Conservation (phyloP, 2,888 invertebrate species). For the Cordilura impudica region DNA sequence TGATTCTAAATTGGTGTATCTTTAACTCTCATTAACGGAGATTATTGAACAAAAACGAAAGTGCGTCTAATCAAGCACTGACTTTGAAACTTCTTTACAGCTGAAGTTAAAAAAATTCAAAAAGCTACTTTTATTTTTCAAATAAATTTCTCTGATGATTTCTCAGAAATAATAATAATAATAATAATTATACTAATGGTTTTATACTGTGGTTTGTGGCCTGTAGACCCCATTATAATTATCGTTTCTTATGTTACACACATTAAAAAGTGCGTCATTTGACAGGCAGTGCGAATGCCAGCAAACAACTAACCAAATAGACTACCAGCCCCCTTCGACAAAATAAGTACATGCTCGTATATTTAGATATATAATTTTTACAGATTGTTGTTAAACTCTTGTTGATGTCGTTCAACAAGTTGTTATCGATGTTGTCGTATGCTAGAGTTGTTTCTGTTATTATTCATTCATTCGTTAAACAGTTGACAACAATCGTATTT, state of each 20-base stretch:
- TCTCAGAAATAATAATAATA: no score
- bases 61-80: no score
- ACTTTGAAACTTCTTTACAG: no score
- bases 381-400: background rate
- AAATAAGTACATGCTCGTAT: background rate
- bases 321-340: background rate
- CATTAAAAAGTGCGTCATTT: conserved; percentile 13
- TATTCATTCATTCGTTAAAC: conserved; percentile 48
- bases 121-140: no score
- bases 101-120: no score
- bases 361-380: conserved; percentile 9
- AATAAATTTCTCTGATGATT: no score
- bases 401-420: conserved; percentile 63
- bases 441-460: conserved; percentile 5
- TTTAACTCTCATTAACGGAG: no score
- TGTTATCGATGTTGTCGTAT: conserved; percentile 64
- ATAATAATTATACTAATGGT: no score
- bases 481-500: conserved; percentile 62
- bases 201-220: no score
- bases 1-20: no score
- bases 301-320: conserved; percentile 3
- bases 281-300: background rate
- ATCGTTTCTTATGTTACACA: background rate
- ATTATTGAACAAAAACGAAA: no score
- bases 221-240: background rate